Conservation (phyloP, 2,888 invertebrate species). For the Anoncus sp. region DNA sequence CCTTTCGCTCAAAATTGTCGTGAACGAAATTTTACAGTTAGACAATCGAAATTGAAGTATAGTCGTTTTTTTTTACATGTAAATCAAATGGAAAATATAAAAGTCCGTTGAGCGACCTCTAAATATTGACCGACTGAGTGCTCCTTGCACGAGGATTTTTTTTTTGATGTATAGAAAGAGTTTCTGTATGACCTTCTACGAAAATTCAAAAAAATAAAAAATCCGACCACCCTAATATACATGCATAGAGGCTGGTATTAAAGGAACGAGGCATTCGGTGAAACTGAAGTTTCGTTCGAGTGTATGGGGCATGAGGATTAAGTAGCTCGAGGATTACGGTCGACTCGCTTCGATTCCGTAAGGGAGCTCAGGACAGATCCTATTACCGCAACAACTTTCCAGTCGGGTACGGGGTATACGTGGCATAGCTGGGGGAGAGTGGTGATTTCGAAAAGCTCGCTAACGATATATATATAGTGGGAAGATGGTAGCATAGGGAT, state of each 20-base stretch:
- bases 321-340: constrained; percentile 69
- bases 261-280: constrained; percentile 49
- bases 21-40: no score
- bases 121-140: no score
- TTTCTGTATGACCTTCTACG: no score
- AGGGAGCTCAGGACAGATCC: constrained; percentile 70
- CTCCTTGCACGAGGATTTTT: no score
- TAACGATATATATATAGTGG: constrained; percentile 29
- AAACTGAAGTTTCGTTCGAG: constrained; percentile 62
- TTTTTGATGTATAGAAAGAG: no score
- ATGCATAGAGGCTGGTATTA: constrained; percentile 5
- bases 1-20: no score
- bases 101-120: no score
- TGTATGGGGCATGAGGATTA: constrained; percentile 65
- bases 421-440: neutral
- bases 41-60: no score
- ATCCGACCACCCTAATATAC: no score
- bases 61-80: no score
- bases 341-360: constrained; percentile 69
- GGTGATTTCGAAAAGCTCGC: constrained; percentile 34
- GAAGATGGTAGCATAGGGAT: neutral
- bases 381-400: constrained; percentile 72
- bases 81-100: no score
- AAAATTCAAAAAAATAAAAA: no score
- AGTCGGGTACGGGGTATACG: constrained; percentile 48